Evolutionary conservation across 2,888 invertebrate species (phyloP).

Genomic region (Icerya purchasi): DNA sequence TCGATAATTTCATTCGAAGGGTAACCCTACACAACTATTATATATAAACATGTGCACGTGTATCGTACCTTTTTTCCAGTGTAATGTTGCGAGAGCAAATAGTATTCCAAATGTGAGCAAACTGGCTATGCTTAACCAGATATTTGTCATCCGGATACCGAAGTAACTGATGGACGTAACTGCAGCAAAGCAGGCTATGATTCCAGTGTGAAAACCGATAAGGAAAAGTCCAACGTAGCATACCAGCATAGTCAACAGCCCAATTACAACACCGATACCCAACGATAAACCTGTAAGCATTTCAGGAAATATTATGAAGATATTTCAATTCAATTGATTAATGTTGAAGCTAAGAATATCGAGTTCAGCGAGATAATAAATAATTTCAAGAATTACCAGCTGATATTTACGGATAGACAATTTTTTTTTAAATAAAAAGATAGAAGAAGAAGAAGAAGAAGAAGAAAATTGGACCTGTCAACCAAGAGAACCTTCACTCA

Average conservation of each 20-base stretch:
- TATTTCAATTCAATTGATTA: neutral
- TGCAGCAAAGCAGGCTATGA: constrained; percentile 37
- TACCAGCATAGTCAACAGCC: constrained; percentile 58
- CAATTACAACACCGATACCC: constrained; percentile 51
- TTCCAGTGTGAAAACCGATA: constrained; percentile 55
- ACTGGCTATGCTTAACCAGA: constrained; percentile 48
- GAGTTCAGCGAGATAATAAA: no score
- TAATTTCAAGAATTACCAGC: no score
- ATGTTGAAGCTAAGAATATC: neutral
- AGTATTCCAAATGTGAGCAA: constrained; percentile 43
- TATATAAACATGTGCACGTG: no score
- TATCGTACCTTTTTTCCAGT: constrained; percentile 51
- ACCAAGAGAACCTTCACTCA: no score
- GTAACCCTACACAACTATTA: no score
- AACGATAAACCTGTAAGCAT: constrained; percentile 41
- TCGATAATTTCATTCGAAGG: no score
- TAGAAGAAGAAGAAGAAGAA: no score
- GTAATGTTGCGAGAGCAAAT: constrained; percentile 46
- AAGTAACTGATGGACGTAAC: constrained; percentile 38
- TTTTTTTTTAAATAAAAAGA: no score
- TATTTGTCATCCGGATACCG: constrained; percentile 33
- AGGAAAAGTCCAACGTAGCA: constrained; percentile 63
- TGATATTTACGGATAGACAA: no score
- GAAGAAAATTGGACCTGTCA: no score
- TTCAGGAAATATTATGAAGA: no score